Conservation (phyloP, 2,797 vertebrate genomes). For the Lithobates pipiens region DNA sequence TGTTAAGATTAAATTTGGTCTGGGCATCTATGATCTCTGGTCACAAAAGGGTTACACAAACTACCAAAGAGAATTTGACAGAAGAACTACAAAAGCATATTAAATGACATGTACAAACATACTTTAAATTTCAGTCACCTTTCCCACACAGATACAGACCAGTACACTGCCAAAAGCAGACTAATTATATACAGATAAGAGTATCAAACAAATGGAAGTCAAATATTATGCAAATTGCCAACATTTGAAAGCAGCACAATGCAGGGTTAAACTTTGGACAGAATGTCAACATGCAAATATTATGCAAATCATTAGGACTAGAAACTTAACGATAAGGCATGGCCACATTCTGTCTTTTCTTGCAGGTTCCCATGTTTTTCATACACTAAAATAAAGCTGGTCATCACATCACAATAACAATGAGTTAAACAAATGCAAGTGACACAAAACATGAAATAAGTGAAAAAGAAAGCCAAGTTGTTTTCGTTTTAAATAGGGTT, state of each 20-base stretch:
- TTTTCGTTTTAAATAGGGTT: conserved; percentile 19
- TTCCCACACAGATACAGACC: conserved; percentile 21
- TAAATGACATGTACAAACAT: not conserved
- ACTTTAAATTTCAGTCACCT: not conserved
- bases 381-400: conserved; percentile 16
- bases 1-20: not conserved
- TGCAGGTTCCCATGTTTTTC: conserved; percentile 33
- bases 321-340: conserved; percentile 17
- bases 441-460: conserved; percentile 10
- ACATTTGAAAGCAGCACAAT: conserved; percentile 11
- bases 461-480: conserved; percentile 32
- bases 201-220: conserved; percentile 12
- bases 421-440: conserved; percentile 31
- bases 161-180: not conserved
- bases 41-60: not conserved
- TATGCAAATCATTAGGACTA: conserved; percentile 47
- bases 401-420: conserved; percentile 27
- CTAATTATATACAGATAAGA: conserved; percentile 10
- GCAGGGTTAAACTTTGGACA: conserved; percentile 42
- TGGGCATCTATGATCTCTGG: not conserved
- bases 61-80: not conserved
- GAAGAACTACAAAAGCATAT: not conserved
- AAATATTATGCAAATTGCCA: conserved; percentile 45
- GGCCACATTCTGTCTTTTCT: conserved; percentile 13
- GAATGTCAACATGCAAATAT: conserved; percentile 55